Evolutionary conservation across 2,888 invertebrate species (phyloP), one percentile per base, ranked within the genome.

Genomic region (Caenorhabditis sulstoni): DNA sequence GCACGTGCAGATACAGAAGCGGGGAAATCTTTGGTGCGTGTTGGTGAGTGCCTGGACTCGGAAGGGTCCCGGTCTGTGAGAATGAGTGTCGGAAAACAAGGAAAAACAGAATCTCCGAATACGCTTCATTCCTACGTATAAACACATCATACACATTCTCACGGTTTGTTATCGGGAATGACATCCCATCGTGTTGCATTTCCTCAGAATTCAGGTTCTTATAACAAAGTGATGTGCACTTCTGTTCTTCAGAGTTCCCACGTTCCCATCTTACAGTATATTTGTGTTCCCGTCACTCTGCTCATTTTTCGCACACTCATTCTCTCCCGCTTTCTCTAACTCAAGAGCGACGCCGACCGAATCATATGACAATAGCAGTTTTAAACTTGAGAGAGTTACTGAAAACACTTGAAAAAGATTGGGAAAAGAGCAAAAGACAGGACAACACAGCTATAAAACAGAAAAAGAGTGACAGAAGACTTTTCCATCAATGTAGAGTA

Each of bases 321-420:
- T n/a, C n/a, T 64, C 50, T 37, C 73, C 41, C 64, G 20, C 50
- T 39, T 59, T 50, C 37, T 55, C 47, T 45, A 7, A 37, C 44
- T 64, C 49, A 16, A 62, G 70, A 71, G 62, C 37, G 29, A n/a
- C 29, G 41, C 45, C 62, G 62, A 50, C 62, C 71, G 57, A 73
- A 73, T 73, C 73, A 73, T 65, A 73, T 73, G 73, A 73, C 73
- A 73, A 64, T 73, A 73, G 64, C 73, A 73, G 73, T 73, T 73
- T 73, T 50, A 50, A 73, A 73, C 73, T 73, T 73, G 64, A 64
- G 44, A 64, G 55, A 73, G 50, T 58, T 64, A 50, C 64, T 73
- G 50, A 73, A 73, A 73, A 73, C 57, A 64, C 45, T 57, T 22
- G 61, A 55, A 44, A 57, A 49, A 62, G 55, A 61, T 20, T 35